Evolutionary conservation across 1,140 invertebrate species (phyloP).

Genomic region (Hyphantria cunea): DNA sequence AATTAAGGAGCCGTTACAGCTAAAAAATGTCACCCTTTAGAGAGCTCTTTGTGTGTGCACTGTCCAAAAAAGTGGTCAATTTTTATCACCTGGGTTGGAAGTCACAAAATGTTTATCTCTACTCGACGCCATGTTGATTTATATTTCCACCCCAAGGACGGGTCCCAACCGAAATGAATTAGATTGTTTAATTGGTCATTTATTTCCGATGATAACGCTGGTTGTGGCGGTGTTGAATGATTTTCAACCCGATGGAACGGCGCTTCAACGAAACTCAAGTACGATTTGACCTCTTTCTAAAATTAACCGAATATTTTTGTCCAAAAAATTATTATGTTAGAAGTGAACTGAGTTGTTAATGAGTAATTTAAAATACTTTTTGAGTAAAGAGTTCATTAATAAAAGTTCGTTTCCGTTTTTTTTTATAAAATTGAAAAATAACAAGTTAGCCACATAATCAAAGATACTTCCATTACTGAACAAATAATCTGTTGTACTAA

Average conservation of each 20-base stretch:
- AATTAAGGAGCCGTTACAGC: slow-evolving; percentile 71
- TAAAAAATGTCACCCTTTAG: slow-evolving; percentile 79
- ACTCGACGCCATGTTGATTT: slow-evolving; percentile 79
- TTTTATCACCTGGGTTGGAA: slow-evolving; percentile 79
- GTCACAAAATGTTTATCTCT: slow-evolving; percentile 80
- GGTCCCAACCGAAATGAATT: slow-evolving; percentile 69
- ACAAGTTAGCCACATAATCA: too few species aligned
- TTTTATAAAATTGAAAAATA: too few species aligned
- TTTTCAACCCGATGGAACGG: slow-evolving; percentile 62
- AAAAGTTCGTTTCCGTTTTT: too few species aligned
- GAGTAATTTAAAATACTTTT: too few species aligned
- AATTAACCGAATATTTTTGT: slow-evolving; percentile 11
- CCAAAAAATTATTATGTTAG: background rate
- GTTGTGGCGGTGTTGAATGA: slow-evolving; percentile 48
- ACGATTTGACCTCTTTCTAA: slow-evolving; percentile 33
- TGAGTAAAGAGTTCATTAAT: too few species aligned
- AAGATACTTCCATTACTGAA: too few species aligned
- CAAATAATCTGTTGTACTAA: too few species aligned
- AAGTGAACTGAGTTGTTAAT: too few species aligned
- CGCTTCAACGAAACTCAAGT: slow-evolving; percentile 47
- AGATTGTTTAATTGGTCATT: slow-evolving; percentile 80
- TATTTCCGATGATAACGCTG: slow-evolving; percentile 74
- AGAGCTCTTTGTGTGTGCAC: slow-evolving; percentile 54
- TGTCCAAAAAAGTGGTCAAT: slow-evolving; percentile 66
- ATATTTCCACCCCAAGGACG: slow-evolving; percentile 69